Evolutionary conservation across 2,113 vertebrate species (phyloP).

Genomic region (Penelope pileata): DNA sequence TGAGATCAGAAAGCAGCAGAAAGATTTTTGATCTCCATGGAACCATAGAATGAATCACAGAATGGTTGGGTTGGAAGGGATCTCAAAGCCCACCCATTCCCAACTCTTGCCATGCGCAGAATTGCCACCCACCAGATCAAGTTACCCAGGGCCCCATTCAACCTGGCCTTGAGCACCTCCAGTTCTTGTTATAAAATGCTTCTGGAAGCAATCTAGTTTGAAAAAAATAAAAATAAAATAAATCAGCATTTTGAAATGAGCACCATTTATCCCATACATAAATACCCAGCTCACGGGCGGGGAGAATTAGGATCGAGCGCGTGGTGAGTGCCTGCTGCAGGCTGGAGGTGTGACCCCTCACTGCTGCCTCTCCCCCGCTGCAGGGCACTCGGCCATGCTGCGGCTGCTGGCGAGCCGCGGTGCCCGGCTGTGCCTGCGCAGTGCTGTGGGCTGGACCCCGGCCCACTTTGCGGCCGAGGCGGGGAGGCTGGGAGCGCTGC

Average conservation of each 20-base stretch:
- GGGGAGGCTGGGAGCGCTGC: constrained; percentile 81
- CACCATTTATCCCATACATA: background rate
- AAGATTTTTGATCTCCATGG: background rate
- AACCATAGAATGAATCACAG: too few relatives aligned
- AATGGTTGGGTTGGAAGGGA: too few relatives aligned
- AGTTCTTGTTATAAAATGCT: background rate
- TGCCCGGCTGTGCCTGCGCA: constrained; percentile 83
- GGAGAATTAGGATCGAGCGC: background rate
- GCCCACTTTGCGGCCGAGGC: constrained; percentile 89
- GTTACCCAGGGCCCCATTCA: too few relatives aligned
- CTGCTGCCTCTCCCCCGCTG: background rate
- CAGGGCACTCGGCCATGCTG: constrained; percentile 81
- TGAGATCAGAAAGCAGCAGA: background rate
- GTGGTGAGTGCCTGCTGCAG: rapidly evolving
- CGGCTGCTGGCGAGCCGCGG: constrained; percentile 84
- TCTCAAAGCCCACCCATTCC: too few relatives aligned
- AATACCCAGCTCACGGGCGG: background rate
- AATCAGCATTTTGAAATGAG: background rate
- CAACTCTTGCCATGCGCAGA: too few relatives aligned
- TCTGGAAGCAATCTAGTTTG: background rate
- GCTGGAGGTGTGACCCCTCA: background rate
- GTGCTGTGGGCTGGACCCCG: constrained; percentile 84
- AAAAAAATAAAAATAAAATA: background rate
- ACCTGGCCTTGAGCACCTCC: too few relatives aligned
- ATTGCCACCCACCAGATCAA: too few relatives aligned